A percentile compares a stretch with the other conserved stretches of the same genome.
These are phyloP conservation scores for Canis aureus DNA, from an alignment of 2,113 vertebrate genomes.

Conservation along the genomic window DNA sequence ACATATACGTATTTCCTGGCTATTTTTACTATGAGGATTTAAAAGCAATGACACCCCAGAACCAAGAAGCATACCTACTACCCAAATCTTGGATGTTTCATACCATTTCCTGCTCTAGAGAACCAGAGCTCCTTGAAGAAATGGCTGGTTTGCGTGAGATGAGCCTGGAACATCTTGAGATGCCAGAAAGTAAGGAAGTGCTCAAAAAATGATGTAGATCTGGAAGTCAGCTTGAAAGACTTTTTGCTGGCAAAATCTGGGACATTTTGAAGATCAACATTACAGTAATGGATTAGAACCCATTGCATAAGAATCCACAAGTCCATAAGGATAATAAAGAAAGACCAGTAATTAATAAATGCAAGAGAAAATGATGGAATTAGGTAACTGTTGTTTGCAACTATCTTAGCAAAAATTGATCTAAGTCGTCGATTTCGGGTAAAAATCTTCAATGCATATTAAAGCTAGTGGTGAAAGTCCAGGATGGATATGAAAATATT, in stretches of 20 bases:
- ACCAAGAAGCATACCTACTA: background rate
- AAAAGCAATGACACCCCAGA: background rate
- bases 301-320: background rate
- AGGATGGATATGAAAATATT: background rate
- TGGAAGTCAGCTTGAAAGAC: background rate
- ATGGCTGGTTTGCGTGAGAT: background rate
- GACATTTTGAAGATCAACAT: background rate
- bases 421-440: background rate
- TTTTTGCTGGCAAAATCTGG: background rate
- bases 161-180: background rate
- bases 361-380: background rate
- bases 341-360: background rate
- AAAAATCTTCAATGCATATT: background rate
- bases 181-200: background rate
- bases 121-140: conserved; percentile 10
- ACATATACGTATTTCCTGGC: background rate
- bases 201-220: background rate
- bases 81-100: background rate
- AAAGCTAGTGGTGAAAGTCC: background rate
- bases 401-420: background rate
- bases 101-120: background rate
- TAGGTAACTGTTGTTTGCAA: background rate
- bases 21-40: background rate
- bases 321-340: background rate
- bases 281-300: background rate